Evolutionary conservation across 2,113 vertebrate genomes (phyloP), one percentile per base, ranked within the genome.

Genomic region (Gambusia holbrooki): DNA sequence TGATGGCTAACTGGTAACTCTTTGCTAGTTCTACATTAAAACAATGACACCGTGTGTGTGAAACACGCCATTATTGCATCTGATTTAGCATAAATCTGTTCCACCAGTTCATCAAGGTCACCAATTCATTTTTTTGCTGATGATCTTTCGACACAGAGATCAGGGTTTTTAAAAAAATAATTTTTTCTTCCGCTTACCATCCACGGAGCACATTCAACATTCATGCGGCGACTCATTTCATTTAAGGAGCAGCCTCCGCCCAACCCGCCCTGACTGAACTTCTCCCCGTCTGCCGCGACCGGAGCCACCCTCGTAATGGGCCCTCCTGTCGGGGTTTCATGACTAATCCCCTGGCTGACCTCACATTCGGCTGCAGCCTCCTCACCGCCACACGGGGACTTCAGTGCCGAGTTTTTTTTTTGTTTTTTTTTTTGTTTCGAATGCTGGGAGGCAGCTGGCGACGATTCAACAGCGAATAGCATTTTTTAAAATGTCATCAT

Each of bases 281-380:
- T 76, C 72, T 69, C 62, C 67, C 73, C 35, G 37, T 88, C 81
- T 84, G 80, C 66, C 42, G 68, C 7, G 15, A 32, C 86, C 72
- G 67, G 72, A 66, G 78, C 81, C 69, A 54, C 77, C 79, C 71
- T 69, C 74, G 32, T 93, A 86, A 91, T 92, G 80, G 85, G 61
- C 78, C 80, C 73, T 86, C 66, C 81, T 92, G 91, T 93, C 88
- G 84, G 79, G 84, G 80, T 78, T 86, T 83, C 77, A 78, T 93
- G 92, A 94, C 85, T 91, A 87, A 93, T 92, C 84, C 74, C 85
- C 82, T 87, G 84, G 83, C 89, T 93, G 93, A 95, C 94, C 92
- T 90, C 87, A 81, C 84, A 84, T 84, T 93, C 85, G 82, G 86
- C 84, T 37, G 51, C 66, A 81, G 71, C 83, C 82, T 32, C 45